Evolutionary conservation across 2,888 invertebrate species (phyloP), one percentile per base, ranked within the genome.

Genomic region (Polydrusus cervinus): DNA sequence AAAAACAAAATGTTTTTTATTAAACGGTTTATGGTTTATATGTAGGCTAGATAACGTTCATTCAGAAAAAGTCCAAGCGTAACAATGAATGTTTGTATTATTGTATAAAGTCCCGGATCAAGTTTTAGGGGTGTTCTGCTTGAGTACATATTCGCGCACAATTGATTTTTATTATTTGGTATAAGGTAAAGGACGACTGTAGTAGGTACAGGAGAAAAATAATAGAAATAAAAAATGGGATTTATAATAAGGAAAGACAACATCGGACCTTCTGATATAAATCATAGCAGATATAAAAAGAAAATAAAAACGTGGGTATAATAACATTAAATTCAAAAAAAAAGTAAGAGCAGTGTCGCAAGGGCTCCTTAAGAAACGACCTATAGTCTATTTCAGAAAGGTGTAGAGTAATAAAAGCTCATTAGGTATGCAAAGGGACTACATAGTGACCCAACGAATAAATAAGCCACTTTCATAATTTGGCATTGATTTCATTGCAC

Each of bases 41-140:
- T 34, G 34, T 34, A 34, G 5, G 20, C n/a, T 25, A 25, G 53
- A 53, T n/a, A 25, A 13, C 13, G 10, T 53, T 38, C 38, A 18
- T 60, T 14, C 14, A 60, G 38, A 34, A 60, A 53, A 60, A 16
- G 16, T 38, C 25, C 38, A 18, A 60, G 18, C 57, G 38, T 34
- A 38, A 60, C 34, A 30, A 60, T 40, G 34, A 9, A 60, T 60
- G 57, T 60, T 60, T 60, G 57, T 38, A 38, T 60, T 47, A 47
- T 47, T 47, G 30, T 60, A 60, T 38, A 16, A 34, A 38, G 57
- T 38, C 38, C 38, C 38, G 38, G 38, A 11, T 38, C 16, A 40
- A 60, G 38, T 60, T 55, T 60, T 34, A 60, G 57, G 57, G 57
- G 57, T 38, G 57, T 60, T 60, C 57, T 60, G 57, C 57, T 60